phyloP scores from a whole-genome alignment of 2,888 invertebrate genomes.

The Lymantria dispar region DNA sequence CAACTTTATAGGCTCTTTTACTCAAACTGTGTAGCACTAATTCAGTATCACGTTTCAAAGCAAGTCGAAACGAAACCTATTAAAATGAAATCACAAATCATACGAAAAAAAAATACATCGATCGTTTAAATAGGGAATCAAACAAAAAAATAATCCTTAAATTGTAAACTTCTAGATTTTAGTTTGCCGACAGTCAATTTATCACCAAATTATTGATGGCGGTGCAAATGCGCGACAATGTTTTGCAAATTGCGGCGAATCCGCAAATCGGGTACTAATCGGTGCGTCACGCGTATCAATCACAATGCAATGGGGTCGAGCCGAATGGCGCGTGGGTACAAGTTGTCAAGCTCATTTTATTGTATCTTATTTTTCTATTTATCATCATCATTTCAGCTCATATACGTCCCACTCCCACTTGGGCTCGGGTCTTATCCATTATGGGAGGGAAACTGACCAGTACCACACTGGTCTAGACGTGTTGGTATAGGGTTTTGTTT shows the following conservation, averaged over 20 bases:
- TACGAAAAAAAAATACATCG: neutral
- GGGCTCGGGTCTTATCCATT: too few species aligned
- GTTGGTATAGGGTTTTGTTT: too few species aligned
- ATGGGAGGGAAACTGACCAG: too few species aligned
- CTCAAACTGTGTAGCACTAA: neutral
- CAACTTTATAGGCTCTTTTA: neutral
- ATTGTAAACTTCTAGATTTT: neutral
- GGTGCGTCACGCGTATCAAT: slow-evolving; percentile 23
- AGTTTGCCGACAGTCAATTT: neutral
- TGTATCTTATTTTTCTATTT: too few species aligned
- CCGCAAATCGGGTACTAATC: slow-evolving; percentile 26
- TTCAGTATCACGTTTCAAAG: neutral
- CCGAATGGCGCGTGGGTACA: slow-evolving; percentile 41
- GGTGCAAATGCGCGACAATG: slow-evolving; percentile 18
- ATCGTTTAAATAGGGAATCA: neutral
- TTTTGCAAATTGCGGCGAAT: slow-evolving; percentile 19
- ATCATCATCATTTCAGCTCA: too few species aligned
- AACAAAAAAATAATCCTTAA: neutral
- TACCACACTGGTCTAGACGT: too few species aligned
- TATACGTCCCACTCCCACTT: too few species aligned
- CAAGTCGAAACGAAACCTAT: neutral
- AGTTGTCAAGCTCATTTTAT: neutral
- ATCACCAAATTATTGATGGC: slow-evolving; percentile 3
- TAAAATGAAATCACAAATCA: neutral
- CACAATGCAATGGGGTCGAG: slow-evolving; percentile 25